Conservation (phyloP, 2,113 vertebrate genomes). For the Otocyon megalotis region DNA sequence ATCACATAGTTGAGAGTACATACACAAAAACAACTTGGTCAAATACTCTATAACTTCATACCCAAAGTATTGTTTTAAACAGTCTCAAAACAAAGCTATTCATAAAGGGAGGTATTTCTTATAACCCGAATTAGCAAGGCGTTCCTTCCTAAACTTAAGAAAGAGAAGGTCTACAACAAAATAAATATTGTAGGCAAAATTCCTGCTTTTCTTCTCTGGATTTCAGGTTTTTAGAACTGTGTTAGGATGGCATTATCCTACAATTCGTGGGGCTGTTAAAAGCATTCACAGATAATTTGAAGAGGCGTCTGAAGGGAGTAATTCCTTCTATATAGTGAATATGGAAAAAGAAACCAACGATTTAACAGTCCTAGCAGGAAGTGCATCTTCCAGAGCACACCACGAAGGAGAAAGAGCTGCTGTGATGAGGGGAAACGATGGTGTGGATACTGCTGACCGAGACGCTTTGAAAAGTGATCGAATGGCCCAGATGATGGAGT, state of each 20-base stretch:
- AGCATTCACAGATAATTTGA: conserved; percentile 92
- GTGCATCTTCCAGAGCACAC: conserved; percentile 90
- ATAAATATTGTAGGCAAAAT: conserved; percentile 68
- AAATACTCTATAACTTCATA: background rate
- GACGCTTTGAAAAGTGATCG: conserved; percentile 89
- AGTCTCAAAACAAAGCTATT: conserved; percentile 6
- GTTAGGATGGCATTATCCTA: conserved; percentile 88
- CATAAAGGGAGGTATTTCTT: conserved; percentile 22
- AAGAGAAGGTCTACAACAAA: background rate
- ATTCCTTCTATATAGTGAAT: conserved; percentile 89
- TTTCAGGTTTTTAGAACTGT: conserved; percentile 89
- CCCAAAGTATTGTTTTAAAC: background rate
- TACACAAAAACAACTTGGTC: background rate
- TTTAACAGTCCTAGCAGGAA: conserved; percentile 91
- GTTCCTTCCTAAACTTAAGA: background rate
- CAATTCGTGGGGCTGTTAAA: conserved; percentile 89
- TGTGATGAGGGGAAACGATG: conserved; percentile 87
- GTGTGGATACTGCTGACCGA: conserved; percentile 91
- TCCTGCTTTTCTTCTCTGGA: conserved; percentile 73
- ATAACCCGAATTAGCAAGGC: background rate
- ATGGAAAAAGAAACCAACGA: conserved; percentile 89
- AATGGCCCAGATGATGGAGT: conserved; percentile 87
- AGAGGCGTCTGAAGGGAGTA: conserved; percentile 86
- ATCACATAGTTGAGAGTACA: background rate
- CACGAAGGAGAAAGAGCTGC: conserved; percentile 88